Conservation (phyloP, 2,888 invertebrate species). For the Sphaeridia pumilis region DNA sequence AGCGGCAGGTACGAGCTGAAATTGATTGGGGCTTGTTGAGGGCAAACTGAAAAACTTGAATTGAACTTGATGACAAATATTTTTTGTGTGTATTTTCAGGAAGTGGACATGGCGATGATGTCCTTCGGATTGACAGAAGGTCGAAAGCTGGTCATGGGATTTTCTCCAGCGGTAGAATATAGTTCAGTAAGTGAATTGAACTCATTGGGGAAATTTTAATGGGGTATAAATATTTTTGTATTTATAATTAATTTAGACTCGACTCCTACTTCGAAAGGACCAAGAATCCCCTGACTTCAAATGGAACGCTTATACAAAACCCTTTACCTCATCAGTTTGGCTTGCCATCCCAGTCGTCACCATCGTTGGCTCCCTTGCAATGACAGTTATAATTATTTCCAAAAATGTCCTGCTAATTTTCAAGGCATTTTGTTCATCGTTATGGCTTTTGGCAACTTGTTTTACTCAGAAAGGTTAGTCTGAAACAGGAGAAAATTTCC, state of each 20-base stretch:
- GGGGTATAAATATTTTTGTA: too few species aligned
- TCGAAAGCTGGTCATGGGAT: slow-evolving; percentile 28
- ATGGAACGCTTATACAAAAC: slow-evolving; percentile 27
- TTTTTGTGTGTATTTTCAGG: too few species aligned
- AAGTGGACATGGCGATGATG: slow-evolving; percentile 32
- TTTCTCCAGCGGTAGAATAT: slow-evolving; percentile 33
- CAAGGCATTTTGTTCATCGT: slow-evolving; percentile 13
- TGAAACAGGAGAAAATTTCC: too few species aligned
- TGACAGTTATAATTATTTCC: background rate
- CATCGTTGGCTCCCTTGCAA: slow-evolving; percentile 13
- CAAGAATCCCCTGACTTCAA: slow-evolving; percentile 26
- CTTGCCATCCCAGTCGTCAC: slow-evolving; percentile 23
- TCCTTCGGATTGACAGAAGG: slow-evolving; percentile 26
- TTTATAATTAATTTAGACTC: too few species aligned
- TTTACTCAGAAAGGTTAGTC: slow-evolving; percentile 34
- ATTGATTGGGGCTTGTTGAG: too few species aligned
- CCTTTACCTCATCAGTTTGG: slow-evolving; percentile 32
- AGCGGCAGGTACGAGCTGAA: slow-evolving; percentile 28
- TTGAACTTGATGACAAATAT: too few species aligned
- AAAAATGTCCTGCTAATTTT: slow-evolving; percentile 20
- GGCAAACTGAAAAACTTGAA: too few species aligned
- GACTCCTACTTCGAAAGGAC: slow-evolving; percentile 29
- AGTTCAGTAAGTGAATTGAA: slow-evolving; percentile 23
- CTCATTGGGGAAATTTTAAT: too few species aligned
- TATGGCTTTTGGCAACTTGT: slow-evolving; percentile 28